phyloP scores from a whole-genome alignment of 2,888 invertebrate genomes.

The Lasioglossum vierecki region DNA sequence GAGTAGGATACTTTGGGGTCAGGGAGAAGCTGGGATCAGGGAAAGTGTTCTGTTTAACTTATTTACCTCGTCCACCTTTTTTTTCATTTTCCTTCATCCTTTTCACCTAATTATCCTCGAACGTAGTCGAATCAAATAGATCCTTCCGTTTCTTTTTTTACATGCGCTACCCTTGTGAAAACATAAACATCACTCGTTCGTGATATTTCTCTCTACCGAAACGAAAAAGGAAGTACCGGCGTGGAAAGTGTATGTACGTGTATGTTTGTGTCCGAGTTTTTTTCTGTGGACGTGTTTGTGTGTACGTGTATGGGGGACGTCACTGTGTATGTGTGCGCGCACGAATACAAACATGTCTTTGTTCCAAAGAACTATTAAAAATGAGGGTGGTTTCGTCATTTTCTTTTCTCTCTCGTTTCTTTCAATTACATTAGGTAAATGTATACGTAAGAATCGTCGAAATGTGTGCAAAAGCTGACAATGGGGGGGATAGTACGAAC shows the following conservation, averaged over 20 bases:
- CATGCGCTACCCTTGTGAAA: constrained; percentile 36
- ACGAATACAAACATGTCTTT: constrained; percentile 47
- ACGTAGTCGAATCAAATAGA: constrained; percentile 47
- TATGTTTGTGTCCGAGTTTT: background rate
- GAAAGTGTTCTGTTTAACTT: constrained; percentile 76
- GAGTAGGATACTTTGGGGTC: constrained; percentile 82
- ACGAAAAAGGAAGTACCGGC: constrained; percentile 66
- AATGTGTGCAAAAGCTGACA: constrained; percentile 72
- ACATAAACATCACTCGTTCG: constrained; percentile 42
- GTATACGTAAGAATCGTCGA: constrained; percentile 74
- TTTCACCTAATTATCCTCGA: constrained; percentile 52
- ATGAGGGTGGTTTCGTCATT: constrained; percentile 48
- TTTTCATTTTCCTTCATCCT: constrained; percentile 45
- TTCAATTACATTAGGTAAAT: constrained; percentile 69
- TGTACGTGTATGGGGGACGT: background rate
- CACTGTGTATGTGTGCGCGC: background rate
- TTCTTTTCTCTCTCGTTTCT: constrained; percentile 19
- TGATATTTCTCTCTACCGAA: constrained; percentile 60
- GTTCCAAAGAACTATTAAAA: constrained; percentile 49
- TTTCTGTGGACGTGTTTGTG: background rate
- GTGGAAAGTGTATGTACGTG: constrained; percentile 69
- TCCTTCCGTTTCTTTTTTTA: constrained; percentile 29
- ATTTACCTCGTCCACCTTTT: constrained; percentile 51
- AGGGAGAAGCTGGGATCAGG: constrained; percentile 80
- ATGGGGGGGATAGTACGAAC: constrained; percentile 59